These are phyloP conservation scores for Capitulum mitella DNA, from an alignment of 2,888 invertebrate species.

Conservation along the genomic window DNA sequence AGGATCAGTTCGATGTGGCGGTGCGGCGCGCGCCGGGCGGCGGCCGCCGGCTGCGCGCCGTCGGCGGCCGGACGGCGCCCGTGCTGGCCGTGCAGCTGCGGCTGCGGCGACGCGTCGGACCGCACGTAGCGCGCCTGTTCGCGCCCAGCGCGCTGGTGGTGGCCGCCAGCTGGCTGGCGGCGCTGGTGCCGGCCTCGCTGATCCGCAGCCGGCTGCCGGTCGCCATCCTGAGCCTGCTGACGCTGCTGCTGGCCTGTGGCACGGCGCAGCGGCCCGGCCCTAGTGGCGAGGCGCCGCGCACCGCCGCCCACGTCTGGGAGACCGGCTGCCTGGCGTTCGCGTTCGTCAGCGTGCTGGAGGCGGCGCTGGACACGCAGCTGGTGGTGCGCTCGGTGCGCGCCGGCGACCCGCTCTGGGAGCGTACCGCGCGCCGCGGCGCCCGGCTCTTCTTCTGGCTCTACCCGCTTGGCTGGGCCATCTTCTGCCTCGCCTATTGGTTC, in stretches of 20 bases:
- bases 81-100: neutral
- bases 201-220: conserved; percentile 21
- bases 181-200: conserved; percentile 18
- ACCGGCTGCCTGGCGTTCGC: neutral
- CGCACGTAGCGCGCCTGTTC: conserved; percentile 5
- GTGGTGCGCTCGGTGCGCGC: neutral
- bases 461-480: neutral
- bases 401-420: neutral
- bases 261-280: neutral
- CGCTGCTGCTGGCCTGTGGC: neutral
- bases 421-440: neutral
- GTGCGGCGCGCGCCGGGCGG: neutral
- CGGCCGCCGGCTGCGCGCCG: neutral
- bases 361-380: neutral
- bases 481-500: neutral
- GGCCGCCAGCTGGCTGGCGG: conserved; percentile 8
- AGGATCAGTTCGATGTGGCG: neutral
- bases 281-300: neutral
- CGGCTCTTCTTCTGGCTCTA: neutral
- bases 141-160: neutral
- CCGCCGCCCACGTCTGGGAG: conserved; percentile 6
- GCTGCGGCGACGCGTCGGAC: neutral
- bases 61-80: no score
- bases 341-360: conserved; percentile 6
- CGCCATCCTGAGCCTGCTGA: neutral